Base-by-base conservation (phyloP, 2,797 vertebrate species). In the Mareca strepera region DNA sequence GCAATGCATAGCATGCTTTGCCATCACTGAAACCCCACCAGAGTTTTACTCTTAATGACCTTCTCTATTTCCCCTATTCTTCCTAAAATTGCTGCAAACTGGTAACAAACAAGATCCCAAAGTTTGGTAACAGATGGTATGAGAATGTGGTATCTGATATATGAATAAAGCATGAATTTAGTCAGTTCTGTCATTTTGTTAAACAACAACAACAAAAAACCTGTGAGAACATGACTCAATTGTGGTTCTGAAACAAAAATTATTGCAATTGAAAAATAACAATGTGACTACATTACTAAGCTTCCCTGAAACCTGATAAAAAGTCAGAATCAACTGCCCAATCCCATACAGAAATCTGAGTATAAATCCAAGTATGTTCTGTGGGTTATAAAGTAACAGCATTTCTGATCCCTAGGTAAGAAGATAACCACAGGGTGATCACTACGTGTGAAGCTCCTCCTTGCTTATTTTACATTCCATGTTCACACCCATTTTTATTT, bases 41-140 rank as follows among this genome's bases (percentile, higher is more conserved):
- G 26, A 35, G 44, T 33, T 8, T 58, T 37, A 70, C 33, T 76
- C 91, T 56, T 44, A n/a, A 80, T 83, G 79, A 68, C 87, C 79
- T 90, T 70, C 48, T 86, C 33, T 81, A 31, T 81, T 89, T 90
- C 67, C 59, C 58, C 50, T 23, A 28, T 78, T 95, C 52, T 84
- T 26, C 84, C 82, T 87, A 77, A 88, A 91, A 87, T 68, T 82
- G 59, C 80, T 63, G 66, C 76, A 89, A 87, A 80, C 46, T 74
- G 81, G 66, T 41, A 52, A 64, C 90, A 92, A 93, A 88, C 90
- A 93, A 88, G 86, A 62, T 52, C 7, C 1, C 44, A 9, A 70
- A 92, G 77, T 90, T 80, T 87, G 77, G 48, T 84, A 92, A 93
- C 91, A 92, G 87, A 92, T 88, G 88, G 82, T 64, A 66, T 4